A percentile compares a stretch with the other conserved stretches of the same genome.
These are phyloP conservation scores for Sylvia atricapilla DNA, from an alignment of 2,113 vertebrate species.

Conservation along the genomic window DNA sequence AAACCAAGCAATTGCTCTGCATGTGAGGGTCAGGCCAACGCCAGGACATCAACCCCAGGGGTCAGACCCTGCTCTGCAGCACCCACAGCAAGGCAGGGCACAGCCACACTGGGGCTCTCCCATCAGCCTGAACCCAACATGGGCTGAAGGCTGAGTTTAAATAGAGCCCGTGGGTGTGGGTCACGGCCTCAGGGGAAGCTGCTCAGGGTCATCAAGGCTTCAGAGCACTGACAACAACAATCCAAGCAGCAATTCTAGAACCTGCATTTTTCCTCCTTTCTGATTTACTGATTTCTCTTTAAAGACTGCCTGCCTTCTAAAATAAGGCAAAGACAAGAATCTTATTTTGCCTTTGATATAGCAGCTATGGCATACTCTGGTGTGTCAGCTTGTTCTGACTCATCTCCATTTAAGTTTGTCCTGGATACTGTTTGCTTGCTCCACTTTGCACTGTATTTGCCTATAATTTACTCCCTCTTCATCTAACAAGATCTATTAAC, in stretches of 20 bases:
- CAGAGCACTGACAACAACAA: background rate
- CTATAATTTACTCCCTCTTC: background rate
- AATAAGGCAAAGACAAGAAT: constrained; percentile 6
- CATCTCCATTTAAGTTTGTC: constrained; percentile 46
- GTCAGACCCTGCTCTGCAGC: rapidly evolving
- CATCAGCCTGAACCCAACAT: rapidly evolving
- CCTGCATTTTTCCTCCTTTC: background rate
- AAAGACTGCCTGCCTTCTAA: background rate
- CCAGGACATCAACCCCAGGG: rapidly evolving
- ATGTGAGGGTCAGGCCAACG: rapidly evolving
- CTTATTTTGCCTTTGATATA: constrained; percentile 35
- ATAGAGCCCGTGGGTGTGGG: background rate
- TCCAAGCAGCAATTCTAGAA: background rate
- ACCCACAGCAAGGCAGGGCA: background rate
- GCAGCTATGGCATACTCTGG: background rate
- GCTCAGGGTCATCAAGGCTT: background rate
- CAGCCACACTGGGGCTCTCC: rapidly evolving
- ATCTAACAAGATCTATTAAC: background rate
- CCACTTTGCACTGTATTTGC: constrained; percentile 20
- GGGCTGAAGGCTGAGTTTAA: background rate
- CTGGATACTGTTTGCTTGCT: constrained; percentile 45
- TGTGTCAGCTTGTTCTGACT: constrained; percentile 44
- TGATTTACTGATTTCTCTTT: background rate
- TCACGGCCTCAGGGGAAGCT: background rate
- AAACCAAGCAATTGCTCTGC: background rate